Percentiles rank a stretch among this genome's conserved stretches.
phyloP scores from a whole-genome alignment of 2,888 invertebrate genomes.

The Rhagium mordax region DNA sequence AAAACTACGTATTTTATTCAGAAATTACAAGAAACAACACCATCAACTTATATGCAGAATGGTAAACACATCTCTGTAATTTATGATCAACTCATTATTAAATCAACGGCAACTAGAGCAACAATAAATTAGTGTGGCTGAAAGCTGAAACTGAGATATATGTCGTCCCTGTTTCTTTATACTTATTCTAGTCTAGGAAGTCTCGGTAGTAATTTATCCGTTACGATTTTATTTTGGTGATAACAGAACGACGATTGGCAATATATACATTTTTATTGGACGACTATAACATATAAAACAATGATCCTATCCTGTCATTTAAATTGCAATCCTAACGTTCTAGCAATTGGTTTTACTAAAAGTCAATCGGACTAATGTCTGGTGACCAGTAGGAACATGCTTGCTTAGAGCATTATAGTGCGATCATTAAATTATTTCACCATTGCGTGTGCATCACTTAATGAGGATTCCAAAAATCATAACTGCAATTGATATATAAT shows the following conservation, averaged over 20 bases:
- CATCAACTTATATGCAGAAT: not conserved
- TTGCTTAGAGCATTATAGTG: too few species aligned
- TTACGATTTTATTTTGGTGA: not conserved
- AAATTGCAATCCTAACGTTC: too few species aligned
- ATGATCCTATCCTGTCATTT: too few species aligned
- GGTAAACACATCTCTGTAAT: not conserved
- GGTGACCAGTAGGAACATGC: too few species aligned
- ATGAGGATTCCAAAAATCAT: too few species aligned
- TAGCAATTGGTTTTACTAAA: too few species aligned
- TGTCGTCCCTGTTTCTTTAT: conserved; percentile 2
- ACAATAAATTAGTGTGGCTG: conserved; percentile 2
- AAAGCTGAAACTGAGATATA: conserved; percentile 12
- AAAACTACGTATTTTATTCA: not conserved
- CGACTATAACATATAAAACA: too few species aligned
- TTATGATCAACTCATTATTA: conserved; percentile 10
- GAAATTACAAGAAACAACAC: not conserved
- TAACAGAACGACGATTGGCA: not conserved
- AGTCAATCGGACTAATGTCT: too few species aligned
- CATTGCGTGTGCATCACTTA: too few species aligned
- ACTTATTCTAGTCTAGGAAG: conserved; percentile 1
- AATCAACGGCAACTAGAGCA: not conserved
- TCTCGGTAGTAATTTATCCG: conserved; percentile 9
- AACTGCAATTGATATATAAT: too few species aligned
- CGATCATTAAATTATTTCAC: too few species aligned
- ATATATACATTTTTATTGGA: too few species aligned